Conservation (phyloP, 2,113 vertebrate species). For the Trematomus loennbergii region DNA sequence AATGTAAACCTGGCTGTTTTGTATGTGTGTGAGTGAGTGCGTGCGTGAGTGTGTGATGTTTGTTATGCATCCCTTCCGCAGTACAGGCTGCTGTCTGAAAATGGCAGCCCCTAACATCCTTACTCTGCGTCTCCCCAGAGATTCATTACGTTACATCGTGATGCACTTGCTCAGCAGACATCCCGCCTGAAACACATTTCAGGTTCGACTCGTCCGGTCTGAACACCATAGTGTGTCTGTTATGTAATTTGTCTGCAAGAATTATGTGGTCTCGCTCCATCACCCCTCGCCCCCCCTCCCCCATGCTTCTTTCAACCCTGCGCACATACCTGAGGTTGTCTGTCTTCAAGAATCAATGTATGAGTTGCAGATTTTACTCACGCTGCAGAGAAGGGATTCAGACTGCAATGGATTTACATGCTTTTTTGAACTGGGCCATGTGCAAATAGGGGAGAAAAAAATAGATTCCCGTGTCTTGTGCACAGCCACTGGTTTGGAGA, state of each 20-base stretch:
- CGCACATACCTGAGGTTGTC: constrained; percentile 62
- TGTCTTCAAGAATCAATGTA: constrained; percentile 63
- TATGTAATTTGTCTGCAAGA: constrained; percentile 71
- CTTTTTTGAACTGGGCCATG: constrained; percentile 54
- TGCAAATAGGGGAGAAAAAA: constrained; percentile 52
- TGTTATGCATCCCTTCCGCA: constrained; percentile 9
- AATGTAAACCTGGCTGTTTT: background rate
- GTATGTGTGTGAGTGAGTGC: background rate
- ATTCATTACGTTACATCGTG: constrained; percentile 71
- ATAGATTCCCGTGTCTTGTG: constrained; percentile 41
- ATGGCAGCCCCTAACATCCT: constrained; percentile 30
- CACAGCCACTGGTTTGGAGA: constrained; percentile 40
- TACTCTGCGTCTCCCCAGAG: constrained; percentile 47
- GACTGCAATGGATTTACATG: constrained; percentile 46
- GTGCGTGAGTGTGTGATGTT: background rate
- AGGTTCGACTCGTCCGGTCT: constrained; percentile 59
- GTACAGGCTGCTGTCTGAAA: constrained; percentile 40
- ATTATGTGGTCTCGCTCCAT: constrained; percentile 27
- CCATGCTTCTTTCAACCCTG: constrained; percentile 8
- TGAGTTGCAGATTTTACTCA: constrained; percentile 38
- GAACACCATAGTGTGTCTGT: constrained; percentile 51
- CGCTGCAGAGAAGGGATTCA: constrained; percentile 28
- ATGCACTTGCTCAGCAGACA: constrained; percentile 68
- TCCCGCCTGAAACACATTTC: constrained; percentile 57
- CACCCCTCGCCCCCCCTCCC: too few species aligned